Conservation (phyloP, 2,888 invertebrate genomes). For the Thecophora atra region DNA sequence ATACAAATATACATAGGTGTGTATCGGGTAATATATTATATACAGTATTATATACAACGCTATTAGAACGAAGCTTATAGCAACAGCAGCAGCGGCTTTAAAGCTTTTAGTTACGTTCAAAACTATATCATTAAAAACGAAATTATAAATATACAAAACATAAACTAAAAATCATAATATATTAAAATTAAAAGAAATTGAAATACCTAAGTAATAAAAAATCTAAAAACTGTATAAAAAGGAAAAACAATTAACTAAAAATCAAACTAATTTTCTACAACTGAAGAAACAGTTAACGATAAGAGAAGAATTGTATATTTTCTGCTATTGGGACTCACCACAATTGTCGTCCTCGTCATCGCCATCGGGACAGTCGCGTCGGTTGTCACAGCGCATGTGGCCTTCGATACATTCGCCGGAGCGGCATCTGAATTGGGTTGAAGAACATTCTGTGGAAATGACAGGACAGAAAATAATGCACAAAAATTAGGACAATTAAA, state of each 20-base stretch:
- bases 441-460: conserved; percentile 66
- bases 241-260: background rate
- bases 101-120: conserved; percentile 11
- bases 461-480: no score
- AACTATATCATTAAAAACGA: background rate
- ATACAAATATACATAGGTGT: no score
- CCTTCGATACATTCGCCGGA: conserved; percentile 71
- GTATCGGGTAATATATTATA: no score
- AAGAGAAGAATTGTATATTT: background rate
- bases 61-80: no score
- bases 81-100: background rate
- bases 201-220: background rate
- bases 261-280: background rate
- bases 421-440: conserved; percentile 71
- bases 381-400: conserved; percentile 68
- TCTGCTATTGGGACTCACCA: conserved; percentile 60
- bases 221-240: background rate
- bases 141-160: background rate
- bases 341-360: conserved; percentile 70
- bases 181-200: background rate
- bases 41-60: no score
- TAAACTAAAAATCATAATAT: background rate
- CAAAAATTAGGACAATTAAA: no score
- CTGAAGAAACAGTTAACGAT: no score
- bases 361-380: conserved; percentile 69